phyloP scores from a whole-genome alignment of 2,113 vertebrate species.

The Puffinus mauretanicus region DNA sequence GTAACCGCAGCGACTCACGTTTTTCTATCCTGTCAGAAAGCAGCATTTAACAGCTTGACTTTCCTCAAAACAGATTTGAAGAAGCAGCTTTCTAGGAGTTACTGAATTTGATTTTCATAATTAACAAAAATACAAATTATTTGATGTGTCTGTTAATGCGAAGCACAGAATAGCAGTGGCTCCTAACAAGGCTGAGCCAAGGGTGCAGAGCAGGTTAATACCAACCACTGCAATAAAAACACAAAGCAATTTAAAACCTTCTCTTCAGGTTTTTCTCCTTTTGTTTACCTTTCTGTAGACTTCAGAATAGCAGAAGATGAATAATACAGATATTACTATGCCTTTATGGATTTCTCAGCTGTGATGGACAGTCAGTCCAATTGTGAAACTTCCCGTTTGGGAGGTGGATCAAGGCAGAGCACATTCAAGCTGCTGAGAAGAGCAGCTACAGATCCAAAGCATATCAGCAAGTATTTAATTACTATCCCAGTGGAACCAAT shows the following conservation, averaged over 20 bases:
- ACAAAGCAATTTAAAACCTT: background rate
- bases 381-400: background rate
- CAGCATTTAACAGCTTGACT: background rate
- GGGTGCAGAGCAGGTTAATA: background rate
- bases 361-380: background rate
- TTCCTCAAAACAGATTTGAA: background rate
- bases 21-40: background rate
- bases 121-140: background rate
- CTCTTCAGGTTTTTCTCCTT: background rate
- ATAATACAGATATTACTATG: background rate
- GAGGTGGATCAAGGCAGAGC: background rate
- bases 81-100: background rate
- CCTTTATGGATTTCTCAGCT: background rate
- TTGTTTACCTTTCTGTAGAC: background rate
- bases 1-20: fast-evolving
- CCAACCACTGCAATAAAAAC: background rate
- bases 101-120: background rate
- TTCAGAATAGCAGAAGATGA: background rate
- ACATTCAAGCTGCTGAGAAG: background rate
- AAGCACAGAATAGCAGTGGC: background rate
- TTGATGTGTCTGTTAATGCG: background rate
- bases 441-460: background rate
- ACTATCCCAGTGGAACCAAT: background rate
- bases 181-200: background rate
- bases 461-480: background rate